Conservation (phyloP, 2,888 invertebrate genomes). For the Lingula anatina region DNA sequence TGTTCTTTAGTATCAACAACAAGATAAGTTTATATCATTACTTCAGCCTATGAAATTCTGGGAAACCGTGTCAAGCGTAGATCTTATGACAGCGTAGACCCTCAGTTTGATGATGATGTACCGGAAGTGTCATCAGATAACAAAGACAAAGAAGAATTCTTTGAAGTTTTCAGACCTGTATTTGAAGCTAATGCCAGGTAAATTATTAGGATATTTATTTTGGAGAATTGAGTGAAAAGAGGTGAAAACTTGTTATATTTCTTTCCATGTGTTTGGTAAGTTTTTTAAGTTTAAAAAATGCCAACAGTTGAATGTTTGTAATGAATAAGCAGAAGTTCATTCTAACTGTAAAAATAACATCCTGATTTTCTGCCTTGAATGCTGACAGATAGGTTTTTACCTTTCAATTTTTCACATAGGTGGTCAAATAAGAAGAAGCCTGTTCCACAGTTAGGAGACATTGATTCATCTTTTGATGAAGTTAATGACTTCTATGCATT, state of each 20-base stretch:
- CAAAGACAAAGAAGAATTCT: constrained; percentile 79
- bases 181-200: constrained; percentile 58
- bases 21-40: no score
- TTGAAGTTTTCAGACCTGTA: constrained; percentile 54
- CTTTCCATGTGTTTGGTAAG: no score
- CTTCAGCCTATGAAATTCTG: constrained; percentile 84
- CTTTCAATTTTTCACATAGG: constrained; percentile 54
- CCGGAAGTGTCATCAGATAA: constrained; percentile 66
- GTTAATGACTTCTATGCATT: constrained; percentile 95
- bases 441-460: constrained; percentile 77
- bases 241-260: neutral
- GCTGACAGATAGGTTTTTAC: no score
- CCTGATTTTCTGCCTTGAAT: no score
- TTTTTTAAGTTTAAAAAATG: no score
- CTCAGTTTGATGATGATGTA: constrained; percentile 81
- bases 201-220: no score
- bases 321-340: no score
- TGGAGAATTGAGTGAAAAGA: neutral
- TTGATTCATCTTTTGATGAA: constrained; percentile 71
- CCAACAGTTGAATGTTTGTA: no score
- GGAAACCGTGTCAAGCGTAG: constrained; percentile 76
- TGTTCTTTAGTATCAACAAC: no score
- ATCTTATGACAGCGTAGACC: constrained; percentile 96
- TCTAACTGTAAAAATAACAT: no score
- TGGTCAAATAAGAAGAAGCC: constrained; percentile 89